A percentile compares a stretch with the other conserved stretches of the same genome.
Conservation (phyloP, 2,797 vertebrate species). For the Poeciliopsis paucimaculata region DNA sequence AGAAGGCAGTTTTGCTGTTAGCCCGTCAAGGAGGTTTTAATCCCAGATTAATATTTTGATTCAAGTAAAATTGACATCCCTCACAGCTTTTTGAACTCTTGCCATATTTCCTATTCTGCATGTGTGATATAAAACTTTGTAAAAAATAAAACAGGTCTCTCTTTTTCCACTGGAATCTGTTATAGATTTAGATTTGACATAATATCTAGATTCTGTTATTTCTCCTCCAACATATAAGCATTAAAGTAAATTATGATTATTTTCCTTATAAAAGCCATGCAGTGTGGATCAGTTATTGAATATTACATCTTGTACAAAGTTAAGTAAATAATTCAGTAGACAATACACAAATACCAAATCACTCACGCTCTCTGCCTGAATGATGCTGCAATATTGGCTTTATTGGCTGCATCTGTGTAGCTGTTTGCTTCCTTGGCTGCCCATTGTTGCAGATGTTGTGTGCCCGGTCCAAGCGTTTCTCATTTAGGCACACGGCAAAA, state of each 20-base stretch:
- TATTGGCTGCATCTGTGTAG: slow-evolving; percentile 27
- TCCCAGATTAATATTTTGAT: slow-evolving; percentile 13
- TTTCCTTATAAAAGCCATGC: slow-evolving; percentile 22
- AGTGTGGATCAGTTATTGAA: slow-evolving; percentile 12
- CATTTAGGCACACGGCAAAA: slow-evolving; percentile 56
- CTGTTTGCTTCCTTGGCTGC: slow-evolving; percentile 40
- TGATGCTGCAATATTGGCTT: slow-evolving; percentile 25
- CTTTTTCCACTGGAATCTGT: neutral
- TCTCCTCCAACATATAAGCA: slow-evolving; percentile 18
- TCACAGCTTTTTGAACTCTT: neutral
- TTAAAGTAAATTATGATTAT: slow-evolving; percentile 5
- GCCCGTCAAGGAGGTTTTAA: neutral
- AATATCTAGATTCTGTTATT: neutral
- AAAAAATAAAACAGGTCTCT: neutral
- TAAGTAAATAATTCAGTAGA: slow-evolving; percentile 1
- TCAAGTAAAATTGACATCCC: slow-evolving; percentile 24
- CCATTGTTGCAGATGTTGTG: slow-evolving; percentile 47
- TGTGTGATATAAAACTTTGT: neutral
- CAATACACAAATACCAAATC: slow-evolving; percentile 3
- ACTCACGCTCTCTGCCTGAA: slow-evolving; percentile 26
- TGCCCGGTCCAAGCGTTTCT: slow-evolving; percentile 35
- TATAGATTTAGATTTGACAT: neutral
- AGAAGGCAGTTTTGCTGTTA: neutral
- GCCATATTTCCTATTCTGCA: neutral
- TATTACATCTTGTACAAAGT: neutral